phyloP scores from a whole-genome alignment of 2,113 vertebrate species.

The Cyprinodon variegatus region DNA sequence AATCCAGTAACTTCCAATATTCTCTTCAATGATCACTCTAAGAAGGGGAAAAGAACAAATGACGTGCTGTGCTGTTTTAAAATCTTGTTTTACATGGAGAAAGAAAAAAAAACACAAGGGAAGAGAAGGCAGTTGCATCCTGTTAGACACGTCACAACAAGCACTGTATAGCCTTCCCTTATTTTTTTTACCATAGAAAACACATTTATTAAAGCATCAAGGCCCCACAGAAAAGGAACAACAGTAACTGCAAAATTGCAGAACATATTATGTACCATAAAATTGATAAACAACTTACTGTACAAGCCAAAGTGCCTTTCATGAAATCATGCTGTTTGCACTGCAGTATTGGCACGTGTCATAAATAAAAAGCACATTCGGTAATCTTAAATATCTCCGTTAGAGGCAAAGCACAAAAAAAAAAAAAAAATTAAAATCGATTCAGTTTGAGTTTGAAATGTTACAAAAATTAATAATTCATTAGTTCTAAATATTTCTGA shows the following conservation, averaged over 20 bases:
- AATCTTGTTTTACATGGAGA: not conserved
- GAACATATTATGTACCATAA: conserved; percentile 79
- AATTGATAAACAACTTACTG: conserved; percentile 79
- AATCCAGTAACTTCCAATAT: conserved; percentile 14
- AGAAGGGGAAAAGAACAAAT: not conserved
- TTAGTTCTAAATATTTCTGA: conserved; percentile 37
- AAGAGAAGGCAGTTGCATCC: conserved; percentile 27
- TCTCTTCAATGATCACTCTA: conserved; percentile 32
- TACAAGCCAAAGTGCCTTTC: conserved; percentile 73
- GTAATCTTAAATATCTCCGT: conserved; percentile 7
- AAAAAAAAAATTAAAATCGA: conserved; percentile 10
- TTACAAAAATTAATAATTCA: conserved; percentile 60
- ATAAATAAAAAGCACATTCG: conserved; percentile 62
- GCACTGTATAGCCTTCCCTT: conserved; percentile 53
- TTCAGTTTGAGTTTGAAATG: conserved; percentile 65
- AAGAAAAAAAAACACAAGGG: conserved; percentile 24
- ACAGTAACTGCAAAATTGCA: conserved; percentile 76
- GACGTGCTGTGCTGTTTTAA: not conserved
- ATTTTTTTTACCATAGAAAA: conserved; percentile 72
- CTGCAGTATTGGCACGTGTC: conserved; percentile 58
- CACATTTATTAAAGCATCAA: conserved; percentile 80
- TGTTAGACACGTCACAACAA: conserved; percentile 47
- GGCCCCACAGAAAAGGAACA: conserved; percentile 68
- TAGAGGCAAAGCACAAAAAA: not conserved
- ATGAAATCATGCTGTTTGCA: conserved; percentile 76